Base-by-base conservation (phyloP, 2,888 invertebrate species). In the Lasioglossum zephyrum region DNA sequence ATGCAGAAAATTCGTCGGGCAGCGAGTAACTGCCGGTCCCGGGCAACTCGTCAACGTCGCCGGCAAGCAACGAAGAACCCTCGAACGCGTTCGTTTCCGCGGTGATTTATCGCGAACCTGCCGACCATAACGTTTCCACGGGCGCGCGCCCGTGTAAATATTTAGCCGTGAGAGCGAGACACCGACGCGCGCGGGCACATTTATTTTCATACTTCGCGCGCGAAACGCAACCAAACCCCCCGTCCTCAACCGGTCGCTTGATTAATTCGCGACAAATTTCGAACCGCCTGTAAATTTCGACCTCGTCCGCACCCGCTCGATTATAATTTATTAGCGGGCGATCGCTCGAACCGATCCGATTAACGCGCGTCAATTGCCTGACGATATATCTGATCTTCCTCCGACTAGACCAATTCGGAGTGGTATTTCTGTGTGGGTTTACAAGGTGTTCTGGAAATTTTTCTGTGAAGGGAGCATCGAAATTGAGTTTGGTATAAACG, bases 11-110 rank as follows among this genome's bases (percentile, higher is more conserved):
- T 39, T 39, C 69, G 39, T 18, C 22, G 69, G 73, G 79, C 44
- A 41, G 31, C 76, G 76, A 44, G 47, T 69, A 49, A 77, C 47
- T 77, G 66, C 63, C 66, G 76, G 47, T 11, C 16, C 16, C 26
- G n/a, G 47, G 44, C 26, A 44, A 44, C 72, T 72, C 44, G 44
- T 72, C 44, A 44, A 72, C 72, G 44, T 44, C 72, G 31, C 16
- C 26, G 26, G 39, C 36, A 44, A 41, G 26, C 72, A 44, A 47
- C 73, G 73, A 73, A 73, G 73, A 49, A 47, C 47, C 47, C 73
- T 73, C 77, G 77, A 49, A 69, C 69, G 69, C 77, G 77, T 69
- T 77, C 76, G 76, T 44, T 72, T 16, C 26, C 26, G 26, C 72
- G 69, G 47, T 72, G 72, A 72, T 72, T 72, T 72, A 72, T 72